Evolutionary conservation across 2,888 invertebrate genomes (phyloP).

Genomic region (Callinectes sapidus): DNA sequence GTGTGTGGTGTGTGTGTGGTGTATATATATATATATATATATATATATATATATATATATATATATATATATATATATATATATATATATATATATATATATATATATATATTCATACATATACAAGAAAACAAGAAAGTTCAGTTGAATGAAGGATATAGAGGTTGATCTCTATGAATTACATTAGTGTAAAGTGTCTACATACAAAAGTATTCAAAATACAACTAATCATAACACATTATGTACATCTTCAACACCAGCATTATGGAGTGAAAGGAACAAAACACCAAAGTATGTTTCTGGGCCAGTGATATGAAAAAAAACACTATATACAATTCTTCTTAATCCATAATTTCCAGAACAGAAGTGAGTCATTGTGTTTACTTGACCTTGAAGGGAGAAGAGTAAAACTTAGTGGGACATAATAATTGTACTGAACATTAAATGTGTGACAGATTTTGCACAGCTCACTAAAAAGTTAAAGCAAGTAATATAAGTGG

Average conservation of each 20-base stretch:
- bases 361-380: not conserved
- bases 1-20: too few relatives aligned
- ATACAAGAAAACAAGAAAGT: not conserved
- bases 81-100: conserved; percentile 29
- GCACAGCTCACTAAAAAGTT: not conserved
- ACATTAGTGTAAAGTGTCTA: conserved; percentile 44
- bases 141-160: not conserved
- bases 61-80: conserved; percentile 23
- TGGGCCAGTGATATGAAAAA: not conserved
- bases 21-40: not conserved
- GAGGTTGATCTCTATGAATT: not conserved
- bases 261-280: conserved; percentile 43
- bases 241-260: conserved; percentile 58
- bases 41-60: not conserved
- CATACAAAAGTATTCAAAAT: conserved; percentile 63
- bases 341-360: not conserved
- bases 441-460: not conserved
- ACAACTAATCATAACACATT: conserved; percentile 58
- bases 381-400: not conserved
- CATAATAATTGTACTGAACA: not conserved
- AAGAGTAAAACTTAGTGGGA: not conserved
- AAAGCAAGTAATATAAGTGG: not conserved
- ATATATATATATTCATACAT: conserved; percentile 35
- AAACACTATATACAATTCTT: conserved; percentile 23
- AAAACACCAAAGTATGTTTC: not conserved